phyloP scores from a whole-genome alignment of 2,113 vertebrate species.

The Calyptommatus sinebrachiatus region DNA sequence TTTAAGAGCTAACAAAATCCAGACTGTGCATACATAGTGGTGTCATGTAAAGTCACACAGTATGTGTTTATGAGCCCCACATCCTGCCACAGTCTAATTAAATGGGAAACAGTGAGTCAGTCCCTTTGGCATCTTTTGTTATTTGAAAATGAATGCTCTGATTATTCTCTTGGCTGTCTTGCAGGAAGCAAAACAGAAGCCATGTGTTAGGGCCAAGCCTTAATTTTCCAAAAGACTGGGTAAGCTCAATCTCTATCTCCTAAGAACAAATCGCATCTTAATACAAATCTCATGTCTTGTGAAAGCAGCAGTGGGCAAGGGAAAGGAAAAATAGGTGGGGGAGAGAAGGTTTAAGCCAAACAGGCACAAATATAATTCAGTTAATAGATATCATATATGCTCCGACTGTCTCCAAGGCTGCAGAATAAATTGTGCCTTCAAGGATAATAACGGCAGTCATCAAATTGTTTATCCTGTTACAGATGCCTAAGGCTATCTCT shows the following conservation, averaged over 20 bases:
- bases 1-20: constrained; percentile 44
- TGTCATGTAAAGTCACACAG: constrained; percentile 42
- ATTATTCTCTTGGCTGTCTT: constrained; percentile 50
- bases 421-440: constrained; percentile 19
- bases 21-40: constrained; percentile 35
- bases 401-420: constrained; percentile 34
- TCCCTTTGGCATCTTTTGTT: constrained; percentile 51
- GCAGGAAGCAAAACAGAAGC: constrained; percentile 64
- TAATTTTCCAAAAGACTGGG: constrained; percentile 58
- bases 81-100: constrained; percentile 60
- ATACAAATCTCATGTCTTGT: constrained; percentile 38
- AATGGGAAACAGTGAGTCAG: constrained; percentile 66
- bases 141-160: constrained; percentile 42
- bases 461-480: background rate
- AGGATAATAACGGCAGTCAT: background rate
- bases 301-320: background rate
- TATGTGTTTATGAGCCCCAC: constrained; percentile 63
- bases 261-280: constrained; percentile 29
- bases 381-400: background rate
- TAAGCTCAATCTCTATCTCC: constrained; percentile 47
- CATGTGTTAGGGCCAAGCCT: constrained; percentile 45
- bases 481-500: background rate
- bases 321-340: background rate
- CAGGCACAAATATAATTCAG: background rate
- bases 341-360: background rate